phyloP scores from a whole-genome alignment of 2,797 vertebrate genomes.

The Adelosebastes latens region DNA sequence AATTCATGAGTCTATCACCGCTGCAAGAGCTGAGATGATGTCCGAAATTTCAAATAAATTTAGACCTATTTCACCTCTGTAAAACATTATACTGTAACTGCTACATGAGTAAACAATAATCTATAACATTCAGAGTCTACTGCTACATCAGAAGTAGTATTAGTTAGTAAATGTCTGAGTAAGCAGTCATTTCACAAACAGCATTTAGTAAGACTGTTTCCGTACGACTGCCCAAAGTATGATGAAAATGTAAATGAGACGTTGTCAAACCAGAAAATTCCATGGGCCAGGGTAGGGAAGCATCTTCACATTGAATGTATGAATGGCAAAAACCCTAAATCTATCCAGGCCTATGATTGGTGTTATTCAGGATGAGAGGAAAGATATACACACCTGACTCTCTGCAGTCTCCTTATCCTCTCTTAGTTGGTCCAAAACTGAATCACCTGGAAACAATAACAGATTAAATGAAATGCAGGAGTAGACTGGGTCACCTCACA shows the following conservation, averaged over 20 bases:
- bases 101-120: constrained; percentile 22
- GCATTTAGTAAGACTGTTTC: constrained; percentile 52
- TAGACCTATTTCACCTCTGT: constrained; percentile 24
- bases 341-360: not conserved
- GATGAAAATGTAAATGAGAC: not conserved
- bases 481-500: not conserved
- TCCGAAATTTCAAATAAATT: not conserved
- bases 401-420: constrained; percentile 89
- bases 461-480: not conserved
- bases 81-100: constrained; percentile 67
- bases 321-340: not conserved
- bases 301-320: constrained; percentile 32
- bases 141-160: constrained; percentile 1
- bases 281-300: constrained; percentile 28
- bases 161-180: constrained; percentile 20
- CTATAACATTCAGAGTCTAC: not conserved
- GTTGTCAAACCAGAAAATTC: not conserved
- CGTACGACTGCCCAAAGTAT: constrained; percentile 19
- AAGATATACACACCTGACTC: constrained; percentile 85
- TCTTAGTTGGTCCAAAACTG: constrained; percentile 79
- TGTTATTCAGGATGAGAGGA: not conserved
- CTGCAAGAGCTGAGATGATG: not conserved
- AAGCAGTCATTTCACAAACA: constrained; percentile 48
- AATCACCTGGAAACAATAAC: constrained; percentile 81
- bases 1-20: not conserved